Evolutionary conservation across 2,797 vertebrate genomes (phyloP).

Genomic region (Sebastes diaconus): DNA sequence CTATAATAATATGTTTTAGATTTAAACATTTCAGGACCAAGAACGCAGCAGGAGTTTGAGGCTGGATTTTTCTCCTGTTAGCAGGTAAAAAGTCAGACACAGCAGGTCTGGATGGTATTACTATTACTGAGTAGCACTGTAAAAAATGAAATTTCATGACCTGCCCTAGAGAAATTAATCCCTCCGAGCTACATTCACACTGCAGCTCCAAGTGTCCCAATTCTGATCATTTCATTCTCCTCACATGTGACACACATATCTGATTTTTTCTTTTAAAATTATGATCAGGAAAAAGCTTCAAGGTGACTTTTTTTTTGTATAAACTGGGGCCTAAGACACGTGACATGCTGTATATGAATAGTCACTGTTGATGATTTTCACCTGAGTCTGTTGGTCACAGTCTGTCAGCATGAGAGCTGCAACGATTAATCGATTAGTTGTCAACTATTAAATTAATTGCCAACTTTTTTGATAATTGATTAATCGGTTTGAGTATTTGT

Average conservation of each 20-base stretch:
- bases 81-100: background rate
- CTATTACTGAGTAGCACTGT: constrained; percentile 18
- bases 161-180: constrained; percentile 40
- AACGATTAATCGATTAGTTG: no score
- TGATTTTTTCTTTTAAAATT: constrained; percentile 10
- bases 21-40: background rate
- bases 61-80: background rate
- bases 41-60: background rate
- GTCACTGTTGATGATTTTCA: constrained; percentile 5
- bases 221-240: constrained; percentile 10
- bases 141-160: constrained; percentile 26
- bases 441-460: no score
- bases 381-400: background rate
- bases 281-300: constrained; percentile 11
- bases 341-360: background rate
- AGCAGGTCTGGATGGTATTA: constrained; percentile 18
- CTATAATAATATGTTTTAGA: background rate
- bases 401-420: no score
- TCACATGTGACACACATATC: constrained; percentile 16
- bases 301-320: constrained; percentile 2
- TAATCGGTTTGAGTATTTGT: no score
- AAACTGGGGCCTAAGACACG: background rate
- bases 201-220: constrained; percentile 30
- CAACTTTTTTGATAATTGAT: no score
- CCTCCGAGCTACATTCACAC: constrained; percentile 14